Evolutionary conservation across 2,888 invertebrate genomes (phyloP).

Genomic region (Parnassius glacialis): DNA sequence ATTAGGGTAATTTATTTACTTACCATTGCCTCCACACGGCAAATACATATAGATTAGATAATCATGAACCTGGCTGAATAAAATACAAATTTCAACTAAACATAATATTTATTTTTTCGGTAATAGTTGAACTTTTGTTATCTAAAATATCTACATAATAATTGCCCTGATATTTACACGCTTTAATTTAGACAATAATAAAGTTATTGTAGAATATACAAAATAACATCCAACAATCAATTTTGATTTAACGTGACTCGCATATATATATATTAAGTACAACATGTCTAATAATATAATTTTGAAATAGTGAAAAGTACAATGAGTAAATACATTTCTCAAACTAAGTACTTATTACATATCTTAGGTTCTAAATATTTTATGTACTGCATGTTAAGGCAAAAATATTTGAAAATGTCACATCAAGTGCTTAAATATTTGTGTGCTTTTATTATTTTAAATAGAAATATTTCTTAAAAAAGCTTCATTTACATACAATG

Average conservation of each 20-base stretch:
- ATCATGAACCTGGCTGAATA: slow-evolving; percentile 25
- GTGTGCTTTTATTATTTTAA: slow-evolving; percentile 21
- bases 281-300: slow-evolving; percentile 50
- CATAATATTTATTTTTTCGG: slow-evolving; percentile 76
- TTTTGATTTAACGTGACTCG: slow-evolving; percentile 57
- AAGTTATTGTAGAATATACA: slow-evolving; percentile 70
- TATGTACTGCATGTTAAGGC: slow-evolving; percentile 11
- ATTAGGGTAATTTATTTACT: no score
- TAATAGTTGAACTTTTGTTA: slow-evolving; percentile 79
- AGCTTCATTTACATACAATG: slow-evolving; percentile 24
- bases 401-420: slow-evolving; percentile 17
- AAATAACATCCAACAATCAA: slow-evolving; percentile 68
- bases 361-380: slow-evolving; percentile 15
- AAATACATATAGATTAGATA: no score
- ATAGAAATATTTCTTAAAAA: slow-evolving; percentile 21
- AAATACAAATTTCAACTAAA: slow-evolving; percentile 62
- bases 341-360: slow-evolving; percentile 46
- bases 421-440: slow-evolving; percentile 28
- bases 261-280: slow-evolving; percentile 66
- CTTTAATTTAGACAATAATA: slow-evolving; percentile 61
- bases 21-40: no score
- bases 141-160: slow-evolving; percentile 75
- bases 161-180: slow-evolving; percentile 75
- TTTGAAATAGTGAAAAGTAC: slow-evolving; percentile 43
- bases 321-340: slow-evolving; percentile 50